phyloP scores from a whole-genome alignment of 2,113 vertebrate species.

The Uropsilus gracilis region DNA sequence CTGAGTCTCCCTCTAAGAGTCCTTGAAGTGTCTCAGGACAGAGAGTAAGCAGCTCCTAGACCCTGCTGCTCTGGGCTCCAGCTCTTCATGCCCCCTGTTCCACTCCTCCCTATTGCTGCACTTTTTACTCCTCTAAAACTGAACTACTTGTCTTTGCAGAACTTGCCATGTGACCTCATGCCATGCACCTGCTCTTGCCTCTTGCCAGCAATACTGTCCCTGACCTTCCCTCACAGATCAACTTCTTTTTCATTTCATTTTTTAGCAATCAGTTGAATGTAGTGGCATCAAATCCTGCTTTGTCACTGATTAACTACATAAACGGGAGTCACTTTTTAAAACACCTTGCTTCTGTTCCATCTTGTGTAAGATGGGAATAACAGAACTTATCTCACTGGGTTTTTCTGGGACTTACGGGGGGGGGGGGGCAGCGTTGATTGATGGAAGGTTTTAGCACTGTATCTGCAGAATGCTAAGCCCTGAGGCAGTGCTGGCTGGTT shows the following conservation, averaged over 20 bases:
- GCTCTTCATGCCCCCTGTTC: neutral
- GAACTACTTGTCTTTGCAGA: neutral
- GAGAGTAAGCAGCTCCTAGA: neutral
- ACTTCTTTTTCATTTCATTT: neutral
- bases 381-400: neutral
- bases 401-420: neutral
- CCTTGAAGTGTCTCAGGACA: neutral
- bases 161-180: neutral
- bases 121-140: neutral
- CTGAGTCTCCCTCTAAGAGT: too few species aligned
- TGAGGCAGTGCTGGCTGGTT: neutral
- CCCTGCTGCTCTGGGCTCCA: neutral
- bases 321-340: neutral
- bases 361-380: constrained; percentile 3
- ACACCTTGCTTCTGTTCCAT: neutral
- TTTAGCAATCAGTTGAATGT: neutral
- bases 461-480: neutral
- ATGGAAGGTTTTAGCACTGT: neutral
- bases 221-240: neutral
- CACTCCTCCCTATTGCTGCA: neutral
- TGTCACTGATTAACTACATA: neutral
- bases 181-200: neutral
- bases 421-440: too few species aligned
- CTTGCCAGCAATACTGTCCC: neutral
- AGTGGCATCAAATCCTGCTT: neutral